Percentiles rank a stretch among this genome's conserved stretches.
Conservation (phyloP, 2,113 vertebrate genomes). For the Pangasianodon gigas region DNA sequence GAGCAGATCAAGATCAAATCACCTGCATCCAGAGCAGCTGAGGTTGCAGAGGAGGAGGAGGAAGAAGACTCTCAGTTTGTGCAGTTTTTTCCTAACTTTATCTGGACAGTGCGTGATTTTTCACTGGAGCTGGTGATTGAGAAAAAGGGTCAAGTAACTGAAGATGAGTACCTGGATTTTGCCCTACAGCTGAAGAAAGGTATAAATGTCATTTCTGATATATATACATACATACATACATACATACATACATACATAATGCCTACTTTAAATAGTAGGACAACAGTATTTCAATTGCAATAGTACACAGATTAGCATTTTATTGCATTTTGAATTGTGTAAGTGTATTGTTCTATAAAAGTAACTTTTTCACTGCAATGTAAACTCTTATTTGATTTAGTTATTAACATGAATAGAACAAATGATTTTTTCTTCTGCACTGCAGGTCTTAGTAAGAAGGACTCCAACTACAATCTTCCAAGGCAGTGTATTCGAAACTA, state of each 20-base stretch:
- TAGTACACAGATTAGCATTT: too few species aligned
- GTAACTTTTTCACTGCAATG: not conserved
- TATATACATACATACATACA: too few species aligned
- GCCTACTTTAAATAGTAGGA: too few species aligned
- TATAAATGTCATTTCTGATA: not conserved
- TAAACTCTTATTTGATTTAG: too few species aligned
- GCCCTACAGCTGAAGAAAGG: constrained; percentile 57
- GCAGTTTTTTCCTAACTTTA: constrained; percentile 72
- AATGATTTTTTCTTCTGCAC: not conserved
- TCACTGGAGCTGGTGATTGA: constrained; percentile 50
- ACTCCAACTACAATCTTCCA: constrained; percentile 55
- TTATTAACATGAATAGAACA: not conserved
- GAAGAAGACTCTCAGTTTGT: constrained; percentile 57
- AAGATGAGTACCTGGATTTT: constrained; percentile 59
- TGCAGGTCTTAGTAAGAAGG: constrained; percentile 19
- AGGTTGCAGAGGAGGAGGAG: constrained; percentile 18
- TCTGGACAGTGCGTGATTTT: constrained; percentile 75
- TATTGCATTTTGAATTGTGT: too few species aligned
- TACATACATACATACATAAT: too few species aligned
- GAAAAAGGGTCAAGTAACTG: constrained; percentile 32
- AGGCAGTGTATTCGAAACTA: constrained; percentile 62
- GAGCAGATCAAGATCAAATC: constrained; percentile 69
- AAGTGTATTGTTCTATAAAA: not conserved
- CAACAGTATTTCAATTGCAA: too few species aligned
- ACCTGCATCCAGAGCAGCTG: not conserved